A percentile compares a stretch with the other conserved stretches of the same genome.
These are phyloP conservation scores for Pilophorus perplexus DNA, from an alignment of 2,888 invertebrate genomes.

Conservation along the genomic window DNA sequence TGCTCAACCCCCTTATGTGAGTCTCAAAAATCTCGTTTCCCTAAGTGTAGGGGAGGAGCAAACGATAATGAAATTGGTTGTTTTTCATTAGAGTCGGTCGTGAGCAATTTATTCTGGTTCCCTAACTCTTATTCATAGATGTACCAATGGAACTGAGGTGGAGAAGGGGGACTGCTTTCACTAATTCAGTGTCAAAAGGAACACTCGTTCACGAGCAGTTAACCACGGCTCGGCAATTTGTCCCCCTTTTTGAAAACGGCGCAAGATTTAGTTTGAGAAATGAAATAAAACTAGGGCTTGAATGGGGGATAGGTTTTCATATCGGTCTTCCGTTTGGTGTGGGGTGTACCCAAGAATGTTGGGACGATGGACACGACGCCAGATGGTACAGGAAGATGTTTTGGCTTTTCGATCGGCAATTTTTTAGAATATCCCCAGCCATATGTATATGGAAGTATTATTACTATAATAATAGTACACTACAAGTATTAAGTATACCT, in stretches of 20 bases:
- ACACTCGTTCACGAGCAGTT: conserved; percentile 37
- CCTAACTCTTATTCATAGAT: conserved; percentile 14
- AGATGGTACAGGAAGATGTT: too few species aligned
- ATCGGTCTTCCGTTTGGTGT: conserved; percentile 5
- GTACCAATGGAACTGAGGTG: too few species aligned
- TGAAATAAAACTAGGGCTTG: conserved; percentile 25
- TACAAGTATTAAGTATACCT: too few species aligned
- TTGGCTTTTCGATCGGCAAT: too few species aligned
- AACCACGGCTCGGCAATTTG: conserved; percentile 35
- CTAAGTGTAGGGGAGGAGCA: conserved; percentile 6
- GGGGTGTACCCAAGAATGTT: too few species aligned
- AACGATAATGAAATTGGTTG: conserved; percentile 35
- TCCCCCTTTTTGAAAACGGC: conserved; percentile 16
- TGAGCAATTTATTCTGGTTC: conserved; percentile 16
- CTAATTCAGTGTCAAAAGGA: conserved; percentile 38
- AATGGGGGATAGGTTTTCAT: conserved; percentile 34
- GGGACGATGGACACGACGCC: too few species aligned
- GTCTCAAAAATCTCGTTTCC: too few species aligned
- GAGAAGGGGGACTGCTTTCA: too few species aligned
- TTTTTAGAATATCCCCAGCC: too few species aligned
- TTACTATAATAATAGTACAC: too few species aligned
- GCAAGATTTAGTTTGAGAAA: conserved; percentile 37
- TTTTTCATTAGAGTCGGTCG: conserved; percentile 30
- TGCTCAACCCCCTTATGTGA: too few species aligned
- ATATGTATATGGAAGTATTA: too few species aligned